Base-by-base conservation (phyloP, 2,888 invertebrate genomes). In the Vandiemenella viatica region DNA sequence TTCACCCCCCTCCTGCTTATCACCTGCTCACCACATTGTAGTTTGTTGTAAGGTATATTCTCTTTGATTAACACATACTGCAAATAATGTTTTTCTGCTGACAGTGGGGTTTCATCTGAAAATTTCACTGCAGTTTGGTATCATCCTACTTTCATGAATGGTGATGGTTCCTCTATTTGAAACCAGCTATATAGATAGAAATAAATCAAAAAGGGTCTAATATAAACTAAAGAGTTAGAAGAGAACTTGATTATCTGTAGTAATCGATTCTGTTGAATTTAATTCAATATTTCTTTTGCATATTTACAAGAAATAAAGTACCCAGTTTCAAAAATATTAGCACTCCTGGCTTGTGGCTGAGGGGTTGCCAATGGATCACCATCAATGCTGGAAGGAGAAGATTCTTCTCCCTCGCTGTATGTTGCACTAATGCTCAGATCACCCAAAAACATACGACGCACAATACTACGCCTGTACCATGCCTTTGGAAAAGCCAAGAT, bases 401-500 rank as follows among this genome's bases (percentile, higher is more conserved):
- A 61, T 7, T 63, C 62, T 16, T 68, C 68, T 1, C 64, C 66
- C 45, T 69, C 70, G 19, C 66, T 66, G 47, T 69, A 69, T 0
- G 69, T 66, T 0, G 67, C 60, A 15, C 64, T 67, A 37, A 67
- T 74, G 61, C 85, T 88, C 49, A 93, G 76, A 67, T 98, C 97
- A 0, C 98, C 95, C 45, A 95, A 75, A 68, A 95, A 95, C 61
- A 96, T 74, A 19, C 93, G 73, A 6, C 93, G 74, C 21, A 96
- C 92, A 60, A 98, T 90, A 57, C 88, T 88, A 37, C 91, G 77
- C 3, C 96, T 73, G 67, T 98, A 98, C 98, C 98, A 98, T 13
- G 97, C 96, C 68, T 93, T 93, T 0, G 97, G 97, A 65, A 98
- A 96, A 0, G 95, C 93, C 50, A 98, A 71, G 61, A 98, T 95